A percentile compares a stretch with the other conserved stretches of the same genome.
phyloP scores from a whole-genome alignment of 1,140 invertebrate species.

The Rhyacophila brunnea region DNA sequence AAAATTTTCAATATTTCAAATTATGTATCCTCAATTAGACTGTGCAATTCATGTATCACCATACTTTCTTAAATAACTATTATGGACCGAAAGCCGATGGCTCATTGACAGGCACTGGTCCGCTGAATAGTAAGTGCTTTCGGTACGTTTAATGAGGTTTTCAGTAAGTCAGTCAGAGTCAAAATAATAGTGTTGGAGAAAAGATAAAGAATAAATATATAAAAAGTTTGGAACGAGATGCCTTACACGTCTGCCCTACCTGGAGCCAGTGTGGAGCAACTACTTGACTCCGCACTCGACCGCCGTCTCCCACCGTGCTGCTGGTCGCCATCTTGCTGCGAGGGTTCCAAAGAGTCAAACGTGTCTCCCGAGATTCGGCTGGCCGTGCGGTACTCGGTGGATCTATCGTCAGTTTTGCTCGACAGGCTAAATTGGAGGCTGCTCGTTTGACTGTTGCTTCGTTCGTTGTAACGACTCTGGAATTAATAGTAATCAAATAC shows the following conservation, averaged over 20 bases:
- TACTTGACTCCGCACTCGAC: constrained; percentile 45
- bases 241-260: constrained; percentile 58
- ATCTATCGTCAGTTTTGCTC: constrained; percentile 22
- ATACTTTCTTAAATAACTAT: too few relatives aligned
- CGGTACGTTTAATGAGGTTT: too few relatives aligned
- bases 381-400: constrained; percentile 3
- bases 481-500: neutral
- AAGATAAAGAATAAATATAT: constrained; percentile 20
- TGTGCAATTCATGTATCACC: too few relatives aligned
- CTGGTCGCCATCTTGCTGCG: constrained; percentile 43
- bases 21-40: too few relatives aligned
- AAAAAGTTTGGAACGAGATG: constrained; percentile 54
- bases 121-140: too few relatives aligned
- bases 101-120: too few relatives aligned
- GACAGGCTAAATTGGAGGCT: constrained; percentile 38
- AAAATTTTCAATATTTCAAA: too few relatives aligned
- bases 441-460: constrained; percentile 50
- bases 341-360: constrained; percentile 12
- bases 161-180: too few relatives aligned
- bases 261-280: constrained; percentile 45
- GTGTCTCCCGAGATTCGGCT: constrained; percentile 11
- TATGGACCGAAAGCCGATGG: too few relatives aligned
- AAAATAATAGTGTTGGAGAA: too few relatives aligned
- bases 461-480: constrained; percentile 52
- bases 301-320: constrained; percentile 35